Base-by-base conservation (phyloP, 2,797 vertebrate genomes). In the Sylvilagus floridanus region DNA sequence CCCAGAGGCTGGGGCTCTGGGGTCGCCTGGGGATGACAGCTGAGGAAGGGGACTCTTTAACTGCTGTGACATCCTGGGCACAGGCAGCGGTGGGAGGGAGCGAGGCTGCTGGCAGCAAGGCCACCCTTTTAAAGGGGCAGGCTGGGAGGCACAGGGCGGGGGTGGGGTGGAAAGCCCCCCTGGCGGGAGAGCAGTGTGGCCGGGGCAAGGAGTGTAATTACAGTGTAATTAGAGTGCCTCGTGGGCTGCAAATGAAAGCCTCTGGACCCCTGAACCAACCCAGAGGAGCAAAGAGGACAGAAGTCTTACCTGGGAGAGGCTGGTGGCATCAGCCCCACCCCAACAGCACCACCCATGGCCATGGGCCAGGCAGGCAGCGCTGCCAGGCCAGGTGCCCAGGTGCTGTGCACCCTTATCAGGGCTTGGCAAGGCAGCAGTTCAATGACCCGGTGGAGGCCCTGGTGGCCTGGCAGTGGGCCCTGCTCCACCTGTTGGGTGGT, bases 221-320 rank as follows among this genome's bases (percentile, higher is more conserved):
- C 54, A 88, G 37, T 47, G 24, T 30, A 92, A 84, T 93, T 87
- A 72, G n/a, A 73, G 73, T 17, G 60, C 37, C 90, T 92, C 72
- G 65, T 86, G 71, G 82, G 17, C 76, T 95, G 52, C 30, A 42
- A 72, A 94, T 73, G 73, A 83, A 21, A 90, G 50, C 63, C 62
- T 68, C n/a, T 75, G 85, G 79, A 50, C 42, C 14, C 52, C 78
- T 42, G 60, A 73, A 50, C 35, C 35, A 17, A 71, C 22, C 42
- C 24, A 69, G 35, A 75, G 13, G 14, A 94, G 60, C 35, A 28
- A 66, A 72, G 24, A 11, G 14, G 62, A 69, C 17, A 22, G 65
- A 19, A 92, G 22, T 57, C 57, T 65, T 79, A 88, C 42, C 42
- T 7, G 8, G 14, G 35, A 63, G 62, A 93, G 32, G 60, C 17